A percentile compares a stretch with the other conserved stretches of the same genome.
Evolutionary conservation across 2,888 invertebrate species (phyloP).

Genomic region (Crepidodera aurea): DNA sequence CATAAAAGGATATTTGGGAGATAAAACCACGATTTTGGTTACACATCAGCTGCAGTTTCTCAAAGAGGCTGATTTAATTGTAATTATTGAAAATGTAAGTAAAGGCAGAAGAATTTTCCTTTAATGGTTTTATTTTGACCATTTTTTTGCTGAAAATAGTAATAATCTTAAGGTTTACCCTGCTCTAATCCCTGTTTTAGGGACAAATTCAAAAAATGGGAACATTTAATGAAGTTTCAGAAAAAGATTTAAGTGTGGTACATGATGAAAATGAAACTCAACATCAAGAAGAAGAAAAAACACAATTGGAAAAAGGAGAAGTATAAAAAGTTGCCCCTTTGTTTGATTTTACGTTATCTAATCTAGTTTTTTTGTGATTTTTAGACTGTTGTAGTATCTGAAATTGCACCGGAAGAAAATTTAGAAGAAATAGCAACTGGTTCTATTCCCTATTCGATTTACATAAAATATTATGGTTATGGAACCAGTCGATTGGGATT

Average conservation of each 20-base stretch:
- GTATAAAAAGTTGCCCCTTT: slow-evolving; percentile 41
- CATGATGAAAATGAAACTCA: slow-evolving; percentile 46
- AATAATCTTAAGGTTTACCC: too few relatives aligned
- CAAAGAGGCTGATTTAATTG: slow-evolving; percentile 70
- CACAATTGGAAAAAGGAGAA: slow-evolving; percentile 45
- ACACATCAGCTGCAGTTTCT: slow-evolving; percentile 87
- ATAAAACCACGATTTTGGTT: slow-evolving; percentile 79
- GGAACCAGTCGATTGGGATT: slow-evolving; percentile 70
- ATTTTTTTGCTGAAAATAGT: too few relatives aligned
- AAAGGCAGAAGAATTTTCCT: neutral
- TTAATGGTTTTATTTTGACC: too few relatives aligned
- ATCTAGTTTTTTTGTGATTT: neutral
- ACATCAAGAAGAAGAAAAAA: slow-evolving; percentile 35
- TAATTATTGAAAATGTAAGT: slow-evolving; percentile 70
- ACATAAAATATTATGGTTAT: slow-evolving; percentile 73
- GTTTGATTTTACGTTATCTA: too few relatives aligned
- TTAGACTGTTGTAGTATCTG: slow-evolving; percentile 15
- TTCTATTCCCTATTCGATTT: slow-evolving; percentile 68
- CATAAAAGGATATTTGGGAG: slow-evolving; percentile 65
- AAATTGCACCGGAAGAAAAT: slow-evolving; percentile 66
- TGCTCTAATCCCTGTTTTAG: too few relatives aligned
- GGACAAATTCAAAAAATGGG: slow-evolving; percentile 70
- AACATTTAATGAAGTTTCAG: slow-evolving; percentile 66
- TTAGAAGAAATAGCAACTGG: slow-evolving; percentile 74
- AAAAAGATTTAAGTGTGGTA: slow-evolving; percentile 57